Conservation (phyloP, 2,888 invertebrate species). For the Acleris laterana region DNA sequence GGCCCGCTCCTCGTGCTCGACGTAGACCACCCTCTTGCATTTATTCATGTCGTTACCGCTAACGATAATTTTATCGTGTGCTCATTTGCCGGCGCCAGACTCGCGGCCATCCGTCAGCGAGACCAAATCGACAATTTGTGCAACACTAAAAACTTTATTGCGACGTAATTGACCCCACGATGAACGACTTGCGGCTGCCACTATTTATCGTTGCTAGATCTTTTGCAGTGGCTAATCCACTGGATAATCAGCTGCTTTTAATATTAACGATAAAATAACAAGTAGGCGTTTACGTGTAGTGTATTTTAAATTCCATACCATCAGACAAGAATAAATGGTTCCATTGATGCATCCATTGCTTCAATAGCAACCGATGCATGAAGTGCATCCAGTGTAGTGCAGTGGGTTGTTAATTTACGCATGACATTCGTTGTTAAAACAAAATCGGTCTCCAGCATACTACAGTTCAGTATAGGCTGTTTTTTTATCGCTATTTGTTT, state of each 20-base stretch:
- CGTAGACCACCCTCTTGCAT: conserved; percentile 81
- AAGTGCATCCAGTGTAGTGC: no score
- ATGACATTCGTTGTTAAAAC: no score
- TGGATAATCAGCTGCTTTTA: conserved; percentile 30
- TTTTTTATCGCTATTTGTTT: not conserved
- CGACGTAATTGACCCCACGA: conserved; percentile 79
- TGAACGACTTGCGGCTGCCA: conserved; percentile 65
- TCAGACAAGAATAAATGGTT: no score
- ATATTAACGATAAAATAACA: not conserved
- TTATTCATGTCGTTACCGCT: conserved; percentile 86
- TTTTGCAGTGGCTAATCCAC: conserved; percentile 41
- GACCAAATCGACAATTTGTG: conserved; percentile 82
- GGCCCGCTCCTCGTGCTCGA: conserved; percentile 54
- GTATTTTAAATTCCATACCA: no score
- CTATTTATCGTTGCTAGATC: conserved; percentile 59
- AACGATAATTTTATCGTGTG: conserved; percentile 86
- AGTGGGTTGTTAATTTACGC: no score
- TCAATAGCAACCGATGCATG: no score
- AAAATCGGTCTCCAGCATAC: no score
- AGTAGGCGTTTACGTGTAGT: no score
- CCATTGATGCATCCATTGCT: no score
- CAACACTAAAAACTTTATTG: conserved; percentile 82
- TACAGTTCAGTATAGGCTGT: no score
- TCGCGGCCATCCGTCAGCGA: conserved; percentile 80
- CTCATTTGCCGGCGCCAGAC: conserved; percentile 83